Percentiles rank a stretch among this genome's conserved stretches.
These are phyloP conservation scores for Lepidocyrtinus sp. DNA, from an alignment of 2,888 invertebrate genomes.

Conservation along the genomic window DNA sequence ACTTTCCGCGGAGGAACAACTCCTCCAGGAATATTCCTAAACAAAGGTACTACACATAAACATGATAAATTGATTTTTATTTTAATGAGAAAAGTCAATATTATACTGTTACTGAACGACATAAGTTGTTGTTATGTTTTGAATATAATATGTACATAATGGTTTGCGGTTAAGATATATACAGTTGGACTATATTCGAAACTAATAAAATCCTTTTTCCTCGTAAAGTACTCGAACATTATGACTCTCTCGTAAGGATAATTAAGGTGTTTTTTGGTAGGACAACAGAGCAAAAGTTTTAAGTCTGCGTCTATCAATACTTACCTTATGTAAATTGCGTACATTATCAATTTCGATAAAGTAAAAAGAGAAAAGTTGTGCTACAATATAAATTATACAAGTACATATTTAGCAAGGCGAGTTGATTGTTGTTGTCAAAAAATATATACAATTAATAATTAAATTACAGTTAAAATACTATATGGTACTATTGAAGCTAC, in stretches of 20 bases:
- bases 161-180: no score
- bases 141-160: no score
- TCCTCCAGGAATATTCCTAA: no score
- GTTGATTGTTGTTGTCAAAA: constrained; percentile 59
- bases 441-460: constrained; percentile 33
- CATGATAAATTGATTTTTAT: background rate
- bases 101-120: constrained; percentile 3
- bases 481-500: background rate
- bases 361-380: constrained; percentile 51
- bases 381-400: constrained; percentile 35
- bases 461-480: constrained; percentile 14
- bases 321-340: no score
- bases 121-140: constrained; percentile 63
- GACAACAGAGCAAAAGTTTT: no score
- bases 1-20: no score
- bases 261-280: no score
- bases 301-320: constrained; percentile 41
- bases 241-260: no score
- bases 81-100: background rate
- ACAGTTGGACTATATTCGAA: no score
- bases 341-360: constrained; percentile 23
- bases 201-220: constrained; percentile 4
- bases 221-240: no score
- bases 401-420: constrained; percentile 39
- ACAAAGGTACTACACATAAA: constrained; percentile 7